Evolutionary conservation across 2,888 invertebrate species (phyloP), one percentile per base, ranked within the genome.

Genomic region (Hirtodrosophila trivittata): DNA sequence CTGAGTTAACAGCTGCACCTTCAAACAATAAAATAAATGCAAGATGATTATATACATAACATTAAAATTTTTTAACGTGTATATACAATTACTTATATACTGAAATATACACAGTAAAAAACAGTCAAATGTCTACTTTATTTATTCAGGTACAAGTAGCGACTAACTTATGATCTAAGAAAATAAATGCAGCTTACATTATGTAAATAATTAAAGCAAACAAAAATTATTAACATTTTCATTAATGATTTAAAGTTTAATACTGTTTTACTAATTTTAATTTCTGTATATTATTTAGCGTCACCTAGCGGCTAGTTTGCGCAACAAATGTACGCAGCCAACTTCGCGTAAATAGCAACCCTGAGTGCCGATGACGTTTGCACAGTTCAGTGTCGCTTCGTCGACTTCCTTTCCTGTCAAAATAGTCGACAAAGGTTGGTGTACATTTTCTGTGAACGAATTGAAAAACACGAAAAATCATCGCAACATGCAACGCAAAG

Each of bases 371-470:
- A 32, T 66, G 73, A 66, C 60, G 69, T 57, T 38, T 69, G 75
- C 84, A 86, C 80, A 69, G 87, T 88, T 87, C 88, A 84, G 77
- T 77, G 71, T 63, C 58, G 58, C 66, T 10, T 1, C 66, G 68
- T 0, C 64, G 57, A 87, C 89, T 90, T 89, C 88, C 89, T 89
- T 90, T 90, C 87, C 88, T 89, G 89, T 89, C 87, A 90, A 89
- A 89, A 87, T 88, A 83, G 83, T 87, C 88, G 88, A 87, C 89
- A 77, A 87, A 88, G 90, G 90, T 89, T 88, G 89, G 90, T 89
- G 85, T 78, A 57, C 75, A 82, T 83, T 73, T 77, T 67, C 54
- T 46, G 35, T 65, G 47, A 70, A 66, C 30, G 57, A 45, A 52
- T 35, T 4, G 35, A 52, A 72, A 77, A 78, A 68, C 68, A 58